phyloP scores from a whole-genome alignment of 2,888 invertebrate species.

The Girardia tigrina region DNA sequence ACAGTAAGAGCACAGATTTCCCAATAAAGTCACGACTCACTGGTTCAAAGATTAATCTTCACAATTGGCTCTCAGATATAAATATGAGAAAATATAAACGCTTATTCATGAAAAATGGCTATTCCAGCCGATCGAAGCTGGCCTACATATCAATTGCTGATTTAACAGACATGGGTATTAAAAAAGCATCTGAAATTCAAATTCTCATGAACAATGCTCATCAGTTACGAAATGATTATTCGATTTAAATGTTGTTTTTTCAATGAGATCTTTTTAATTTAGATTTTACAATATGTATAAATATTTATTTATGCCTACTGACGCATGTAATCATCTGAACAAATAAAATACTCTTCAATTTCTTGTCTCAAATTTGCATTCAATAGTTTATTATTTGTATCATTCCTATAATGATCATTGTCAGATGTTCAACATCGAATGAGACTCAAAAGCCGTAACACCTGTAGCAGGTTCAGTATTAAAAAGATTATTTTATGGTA shows the following conservation, averaged over 20 bases:
- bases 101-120: not conserved
- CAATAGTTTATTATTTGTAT: too few species aligned
- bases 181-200: not conserved
- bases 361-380: too few species aligned
- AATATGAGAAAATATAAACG: not conserved
- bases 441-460: too few species aligned
- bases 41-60: not conserved
- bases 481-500: too few species aligned
- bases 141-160: constrained; percentile 1
- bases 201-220: not conserved
- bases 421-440: too few species aligned
- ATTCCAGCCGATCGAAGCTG: not conserved
- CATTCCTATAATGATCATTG: too few species aligned
- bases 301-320: not conserved
- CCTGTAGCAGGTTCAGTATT: too few species aligned
- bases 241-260: not conserved
- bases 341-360: not conserved
- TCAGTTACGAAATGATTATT: not conserved
- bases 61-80: not conserved
- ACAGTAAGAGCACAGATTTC: not conserved
- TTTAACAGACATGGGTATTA: constrained; percentile 8
- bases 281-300: too few species aligned
- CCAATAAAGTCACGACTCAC: not conserved
- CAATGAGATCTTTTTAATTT: not conserved
- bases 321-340: not conserved